phyloP scores from a whole-genome alignment of 1,140 invertebrate genomes.

The Delia radicum region DNA sequence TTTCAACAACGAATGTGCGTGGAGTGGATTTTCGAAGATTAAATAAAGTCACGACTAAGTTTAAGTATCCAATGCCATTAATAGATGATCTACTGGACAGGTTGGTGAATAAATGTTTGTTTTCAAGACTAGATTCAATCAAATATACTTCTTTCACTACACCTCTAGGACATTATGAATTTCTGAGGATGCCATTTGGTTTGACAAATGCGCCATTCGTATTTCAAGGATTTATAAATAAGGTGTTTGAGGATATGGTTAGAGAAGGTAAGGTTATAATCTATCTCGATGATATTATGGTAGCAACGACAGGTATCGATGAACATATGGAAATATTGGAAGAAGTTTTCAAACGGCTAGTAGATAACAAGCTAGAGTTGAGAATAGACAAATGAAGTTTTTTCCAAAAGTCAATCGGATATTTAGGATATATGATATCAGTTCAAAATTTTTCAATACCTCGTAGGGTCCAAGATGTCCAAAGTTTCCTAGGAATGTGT shows the following conservation, averaged over 20 bases:
- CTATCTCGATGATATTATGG: conserved; percentile 30
- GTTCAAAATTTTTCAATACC: conserved; percentile 38
- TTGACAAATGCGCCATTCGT: conserved; percentile 43
- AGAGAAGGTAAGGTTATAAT: conserved; percentile 15
- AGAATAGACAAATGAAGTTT: conserved; percentile 53
- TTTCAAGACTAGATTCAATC: conserved; percentile 40
- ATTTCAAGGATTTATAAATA: conserved; percentile 52
- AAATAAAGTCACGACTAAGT: conserved; percentile 34
- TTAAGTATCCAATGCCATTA: conserved; percentile 42
- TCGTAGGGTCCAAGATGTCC: conserved; percentile 35
- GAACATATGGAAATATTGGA: conserved; percentile 29
- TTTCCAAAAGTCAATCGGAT: conserved; percentile 33
- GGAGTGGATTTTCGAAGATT: conserved; percentile 36
- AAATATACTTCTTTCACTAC: conserved; percentile 45
- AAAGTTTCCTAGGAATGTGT: conserved; percentile 43
- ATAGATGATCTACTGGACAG: conserved; percentile 45
- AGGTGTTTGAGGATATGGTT: conserved; percentile 38
- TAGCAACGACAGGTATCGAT: conserved; percentile 7
- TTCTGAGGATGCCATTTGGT: conserved; percentile 31
- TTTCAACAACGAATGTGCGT: conserved; percentile 37
- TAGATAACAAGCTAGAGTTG: conserved; percentile 45
- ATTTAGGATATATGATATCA: conserved; percentile 34
- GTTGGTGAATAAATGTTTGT: no score
- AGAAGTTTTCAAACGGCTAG: conserved; percentile 36
- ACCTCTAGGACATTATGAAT: conserved; percentile 41